These are phyloP conservation scores for Globodera rostochiensis DNA, from an alignment of 1,140 invertebrate species.

Conservation along the genomic window DNA sequence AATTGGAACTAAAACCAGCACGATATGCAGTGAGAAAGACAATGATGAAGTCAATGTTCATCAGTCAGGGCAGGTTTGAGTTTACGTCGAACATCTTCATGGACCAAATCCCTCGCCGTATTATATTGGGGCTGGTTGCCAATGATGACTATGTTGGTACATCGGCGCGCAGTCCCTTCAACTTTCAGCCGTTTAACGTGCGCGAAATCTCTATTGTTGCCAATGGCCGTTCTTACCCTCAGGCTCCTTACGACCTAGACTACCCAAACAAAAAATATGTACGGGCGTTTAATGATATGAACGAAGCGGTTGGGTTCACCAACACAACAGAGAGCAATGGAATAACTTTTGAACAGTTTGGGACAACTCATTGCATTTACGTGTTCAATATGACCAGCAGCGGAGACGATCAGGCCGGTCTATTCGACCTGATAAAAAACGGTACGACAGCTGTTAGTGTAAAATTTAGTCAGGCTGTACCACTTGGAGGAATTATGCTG, in stretches of 20 bases:
- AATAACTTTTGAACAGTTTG: not conserved
- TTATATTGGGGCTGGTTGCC: slow-evolving; percentile 16
- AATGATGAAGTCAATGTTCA: slow-evolving; percentile 25
- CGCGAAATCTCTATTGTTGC: slow-evolving; percentile 22
- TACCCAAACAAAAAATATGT: slow-evolving; percentile 30
- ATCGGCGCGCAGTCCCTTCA: slow-evolving; percentile 18
- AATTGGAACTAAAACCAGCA: slow-evolving; percentile 10
- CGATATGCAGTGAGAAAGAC: slow-evolving; percentile 25
- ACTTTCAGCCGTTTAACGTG: slow-evolving; percentile 31
- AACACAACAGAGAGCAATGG: not conserved
- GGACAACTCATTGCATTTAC: not conserved
- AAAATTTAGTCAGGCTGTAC: slow-evolving; percentile 30
- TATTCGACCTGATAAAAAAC: slow-evolving; percentile 28
- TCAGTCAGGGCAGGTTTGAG: slow-evolving; percentile 7
- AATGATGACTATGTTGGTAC: slow-evolving; percentile 21
- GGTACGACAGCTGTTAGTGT: slow-evolving; percentile 24
- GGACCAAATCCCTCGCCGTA: slow-evolving; percentile 21
- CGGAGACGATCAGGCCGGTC: slow-evolving; percentile 7
- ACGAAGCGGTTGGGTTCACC: slow-evolving; percentile 23
- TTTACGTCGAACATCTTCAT: slow-evolving; percentile 27
- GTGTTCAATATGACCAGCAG: slow-evolving; percentile 10
- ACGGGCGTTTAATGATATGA: slow-evolving; percentile 26
- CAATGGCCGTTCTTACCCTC: not conserved
- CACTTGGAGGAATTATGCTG: slow-evolving; percentile 20
- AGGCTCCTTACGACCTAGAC: slow-evolving; percentile 21